These are phyloP conservation scores for Labroides dimidiatus DNA, from an alignment of 2,797 vertebrate genomes.

Conservation along the genomic window DNA sequence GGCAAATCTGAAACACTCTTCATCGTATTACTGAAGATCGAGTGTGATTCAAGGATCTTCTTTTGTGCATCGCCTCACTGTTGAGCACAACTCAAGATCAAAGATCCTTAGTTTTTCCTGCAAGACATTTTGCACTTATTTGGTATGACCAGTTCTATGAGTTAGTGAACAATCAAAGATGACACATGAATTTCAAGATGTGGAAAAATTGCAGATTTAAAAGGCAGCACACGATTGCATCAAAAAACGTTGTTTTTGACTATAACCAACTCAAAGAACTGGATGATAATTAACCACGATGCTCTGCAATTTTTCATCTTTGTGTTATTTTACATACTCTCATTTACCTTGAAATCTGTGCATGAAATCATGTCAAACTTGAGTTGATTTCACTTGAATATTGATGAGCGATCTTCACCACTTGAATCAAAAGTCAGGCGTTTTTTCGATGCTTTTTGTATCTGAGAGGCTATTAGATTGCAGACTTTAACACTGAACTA, in stretches of 20 bases:
- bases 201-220: too few relatives aligned
- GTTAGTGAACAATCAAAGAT: not conserved
- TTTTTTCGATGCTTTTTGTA: not conserved
- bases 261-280: too few relatives aligned
- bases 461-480: conserved; percentile 1
- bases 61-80: not conserved
- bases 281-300: too few relatives aligned
- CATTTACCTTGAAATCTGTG: too few relatives aligned
- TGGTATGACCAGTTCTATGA: not conserved
- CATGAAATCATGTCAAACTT: not conserved
- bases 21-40: not conserved
- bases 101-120: not conserved
- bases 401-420: not conserved
- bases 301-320: not conserved
- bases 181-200: not conserved
- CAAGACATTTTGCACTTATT: not conserved
- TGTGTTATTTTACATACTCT: too few relatives aligned
- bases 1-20: not conserved
- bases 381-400: not conserved
- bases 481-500: not conserved
- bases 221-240: too few relatives aligned
- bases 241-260: too few relatives aligned
- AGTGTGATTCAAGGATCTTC: not conserved
- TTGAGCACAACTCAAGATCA: conserved; percentile 3
- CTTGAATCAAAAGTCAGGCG: not conserved